Evolutionary conservation across 2,797 vertebrate genomes (phyloP), one percentile per base, ranked within the genome.

Genomic region (Hemibagrus guttatus): DNA sequence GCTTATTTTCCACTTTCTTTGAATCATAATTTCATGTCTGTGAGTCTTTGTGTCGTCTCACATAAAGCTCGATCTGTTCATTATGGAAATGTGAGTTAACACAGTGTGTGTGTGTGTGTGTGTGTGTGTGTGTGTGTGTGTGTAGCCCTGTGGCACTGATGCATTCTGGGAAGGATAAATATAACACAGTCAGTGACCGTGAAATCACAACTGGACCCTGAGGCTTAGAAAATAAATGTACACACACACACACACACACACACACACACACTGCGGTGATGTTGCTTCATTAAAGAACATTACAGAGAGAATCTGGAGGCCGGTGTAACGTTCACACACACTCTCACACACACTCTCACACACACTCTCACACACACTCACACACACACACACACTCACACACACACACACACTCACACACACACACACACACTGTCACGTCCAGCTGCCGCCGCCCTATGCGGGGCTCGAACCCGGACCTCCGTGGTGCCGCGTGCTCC

Each of bases 151-250:
- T 63, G 59, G 79, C 39, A 81, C 79, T 46, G 79, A 63, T 81
- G 79, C 58, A n/a, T 81, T 81, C 79, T 81, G 79, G 58, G 59
- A 63, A 81, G 39, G 79, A 81, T 81, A 81, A 81, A 64, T 81
- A 81, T 81, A 64, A 64, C 79, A 81, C 58, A 64, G 79, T 81
- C 59, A 81, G 35, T 81, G 79, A 81, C 79, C 26, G 59, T 81
- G 79, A 81, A 81, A 81, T 81, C 79, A 81, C 59, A 81, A 64
- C 79, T 81, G 59, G 79, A 81, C 79, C 79, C 79, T 63, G 79
- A 63, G 79, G 79, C 79, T 81, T 64, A 16, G 17, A 80, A 80
- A 80, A 80, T 59, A 58, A 58, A 59, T 7, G 21, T 17, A 58
- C 75, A 59, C 54, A 58, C 49, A 56, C 52, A 78, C 75, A 78